Conservation (phyloP, 2,888 invertebrate genomes). For the Eucera pruinosa region DNA sequence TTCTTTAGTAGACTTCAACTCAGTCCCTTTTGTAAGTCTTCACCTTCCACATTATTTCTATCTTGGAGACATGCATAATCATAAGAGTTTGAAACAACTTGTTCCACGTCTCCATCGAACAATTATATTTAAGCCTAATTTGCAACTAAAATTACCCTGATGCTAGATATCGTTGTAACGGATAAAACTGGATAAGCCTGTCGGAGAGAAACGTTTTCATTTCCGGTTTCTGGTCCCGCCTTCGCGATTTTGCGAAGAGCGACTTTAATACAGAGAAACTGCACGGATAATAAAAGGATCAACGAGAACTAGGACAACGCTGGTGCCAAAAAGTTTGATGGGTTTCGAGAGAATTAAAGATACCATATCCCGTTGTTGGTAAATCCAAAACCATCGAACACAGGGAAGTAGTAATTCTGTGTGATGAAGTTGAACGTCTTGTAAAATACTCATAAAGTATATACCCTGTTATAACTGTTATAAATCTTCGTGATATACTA, state of each 20-base stretch:
- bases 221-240: constrained; percentile 39
- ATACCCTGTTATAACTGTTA: too few species aligned
- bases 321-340: constrained; percentile 56
- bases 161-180: constrained; percentile 15
- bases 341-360: constrained; percentile 32
- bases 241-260: constrained; percentile 43
- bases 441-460: neutral
- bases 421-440: constrained; percentile 15
- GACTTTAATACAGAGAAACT: constrained; percentile 49
- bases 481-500: too few species aligned
- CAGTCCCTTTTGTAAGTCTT: too few species aligned
- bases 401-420: constrained; percentile 5
- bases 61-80: too few species aligned
- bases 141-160: constrained; percentile 1
- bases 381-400: constrained; percentile 43
- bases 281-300: constrained; percentile 55
- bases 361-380: constrained; percentile 23
- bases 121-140: neutral
- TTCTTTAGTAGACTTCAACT: too few species aligned
- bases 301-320: constrained; percentile 41
- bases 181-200: constrained; percentile 26
- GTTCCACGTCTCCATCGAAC: too few species aligned
- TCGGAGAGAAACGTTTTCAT: constrained; percentile 32
- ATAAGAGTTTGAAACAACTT: neutral
- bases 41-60: too few species aligned